Evolutionary conservation across 2,888 invertebrate genomes (phyloP).

Genomic region (Ctenicera cuprea): DNA sequence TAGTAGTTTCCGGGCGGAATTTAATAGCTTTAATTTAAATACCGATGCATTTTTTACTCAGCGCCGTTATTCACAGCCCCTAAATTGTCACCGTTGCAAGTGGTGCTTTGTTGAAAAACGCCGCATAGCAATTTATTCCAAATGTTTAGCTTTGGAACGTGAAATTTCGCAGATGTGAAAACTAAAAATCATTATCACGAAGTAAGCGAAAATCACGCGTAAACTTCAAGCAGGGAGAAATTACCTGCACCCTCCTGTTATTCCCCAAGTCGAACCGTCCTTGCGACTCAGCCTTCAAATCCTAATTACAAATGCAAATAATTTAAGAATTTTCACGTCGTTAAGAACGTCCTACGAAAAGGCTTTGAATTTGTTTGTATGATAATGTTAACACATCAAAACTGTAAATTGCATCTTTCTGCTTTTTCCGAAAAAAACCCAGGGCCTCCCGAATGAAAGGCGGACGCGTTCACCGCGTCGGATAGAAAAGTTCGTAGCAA

Average conservation of each 20-base stretch:
- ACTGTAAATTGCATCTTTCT: too few species aligned
- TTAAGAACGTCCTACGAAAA: too few species aligned
- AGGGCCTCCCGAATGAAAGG: too few species aligned
- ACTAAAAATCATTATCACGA: constrained; percentile 40
- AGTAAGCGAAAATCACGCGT: constrained; percentile 15
- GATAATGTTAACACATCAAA: too few species aligned
- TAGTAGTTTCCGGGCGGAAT: constrained; percentile 39
- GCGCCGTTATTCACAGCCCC: constrained; percentile 19
- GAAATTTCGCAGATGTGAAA: constrained; percentile 4
- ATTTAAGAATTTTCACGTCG: neutral
- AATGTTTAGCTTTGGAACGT: constrained; percentile 14
- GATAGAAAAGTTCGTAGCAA: too few species aligned
- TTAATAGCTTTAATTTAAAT: constrained; percentile 38
- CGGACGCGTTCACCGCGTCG: too few species aligned
- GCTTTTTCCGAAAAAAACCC: too few species aligned
- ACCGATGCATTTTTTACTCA: constrained; percentile 16
- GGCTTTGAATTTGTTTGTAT: too few species aligned
- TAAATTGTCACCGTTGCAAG: constrained; percentile 22
- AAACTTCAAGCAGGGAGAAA: neutral
- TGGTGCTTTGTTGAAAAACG: constrained; percentile 25
- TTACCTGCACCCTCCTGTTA: constrained; percentile 9
- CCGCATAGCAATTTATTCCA: constrained; percentile 25
- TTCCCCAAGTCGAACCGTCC: neutral
- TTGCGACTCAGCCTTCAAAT: neutral
- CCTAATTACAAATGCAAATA: constrained; percentile 11